Percentiles rank a stretch among this genome's conserved stretches.
Conservation (phyloP, 2,888 invertebrate genomes). For the Micoletzkya japonica region DNA sequence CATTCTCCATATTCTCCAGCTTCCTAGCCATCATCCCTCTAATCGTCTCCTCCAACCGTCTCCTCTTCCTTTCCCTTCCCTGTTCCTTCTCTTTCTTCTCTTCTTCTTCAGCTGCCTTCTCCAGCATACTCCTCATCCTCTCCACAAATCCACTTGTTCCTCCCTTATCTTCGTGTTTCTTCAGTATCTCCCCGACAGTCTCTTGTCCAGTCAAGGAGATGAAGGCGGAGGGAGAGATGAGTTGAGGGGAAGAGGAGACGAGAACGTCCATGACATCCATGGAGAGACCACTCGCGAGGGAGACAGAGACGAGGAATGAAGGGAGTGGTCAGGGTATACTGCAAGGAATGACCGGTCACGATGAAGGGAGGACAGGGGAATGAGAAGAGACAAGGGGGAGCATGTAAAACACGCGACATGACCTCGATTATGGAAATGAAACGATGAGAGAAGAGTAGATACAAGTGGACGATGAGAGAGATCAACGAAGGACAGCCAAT, state of each 20-base stretch:
- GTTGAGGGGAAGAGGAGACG: background rate
- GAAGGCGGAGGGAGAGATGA: slow-evolving; percentile 1
- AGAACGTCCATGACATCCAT: background rate
- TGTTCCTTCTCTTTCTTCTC: slow-evolving; percentile 15
- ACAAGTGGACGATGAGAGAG: background rate
- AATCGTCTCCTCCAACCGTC: slow-evolving; percentile 20
- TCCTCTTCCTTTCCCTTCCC: slow-evolving; percentile 12
- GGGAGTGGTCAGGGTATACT: background rate
- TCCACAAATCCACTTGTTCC: background rate
- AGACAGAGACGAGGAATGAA: background rate
- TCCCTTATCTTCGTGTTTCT: background rate
- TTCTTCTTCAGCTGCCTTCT: slow-evolving; percentile 16
- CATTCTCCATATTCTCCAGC: background rate
- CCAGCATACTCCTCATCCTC: slow-evolving; percentile 17
- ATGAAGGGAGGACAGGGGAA: background rate
- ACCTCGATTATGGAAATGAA: background rate
- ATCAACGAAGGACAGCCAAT: background rate
- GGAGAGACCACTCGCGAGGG: background rate
- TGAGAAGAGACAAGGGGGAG: background rate
- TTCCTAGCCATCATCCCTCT: slow-evolving; percentile 6
- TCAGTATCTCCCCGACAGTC: slow-evolving; percentile 9
- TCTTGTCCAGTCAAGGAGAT: background rate
- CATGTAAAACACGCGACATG: too few relatives aligned
- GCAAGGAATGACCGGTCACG: background rate
- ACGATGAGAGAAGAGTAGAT: background rate